These are phyloP conservation scores for Diabrotica undecimpunctata DNA, from an alignment of 1,140 invertebrate genomes.

Conservation along the genomic window DNA sequence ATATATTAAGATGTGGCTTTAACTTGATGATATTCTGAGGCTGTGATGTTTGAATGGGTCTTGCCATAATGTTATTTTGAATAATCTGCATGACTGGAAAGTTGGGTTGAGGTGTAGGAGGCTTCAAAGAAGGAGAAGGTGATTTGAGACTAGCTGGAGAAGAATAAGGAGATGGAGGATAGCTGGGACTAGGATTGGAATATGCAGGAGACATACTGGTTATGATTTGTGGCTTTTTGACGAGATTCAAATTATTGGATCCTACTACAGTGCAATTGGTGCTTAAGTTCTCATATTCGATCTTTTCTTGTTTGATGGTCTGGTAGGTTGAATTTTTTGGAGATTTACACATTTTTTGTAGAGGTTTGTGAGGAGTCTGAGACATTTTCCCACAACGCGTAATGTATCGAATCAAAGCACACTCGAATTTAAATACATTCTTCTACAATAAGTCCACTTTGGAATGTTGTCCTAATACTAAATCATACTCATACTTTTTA, in stretches of 20 bases:
- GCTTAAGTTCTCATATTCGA: conserved; percentile 45
- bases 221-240: conserved; percentile 45
- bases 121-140: conserved; percentile 42
- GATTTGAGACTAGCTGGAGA: conserved; percentile 45
- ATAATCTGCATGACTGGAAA: conserved; percentile 47
- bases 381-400: conserved; percentile 44
- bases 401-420: conserved; percentile 28
- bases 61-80: conserved; percentile 40
- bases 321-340: conserved; percentile 41
- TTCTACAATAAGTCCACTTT: conserved; percentile 22
- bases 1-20: conserved; percentile 47
- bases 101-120: conserved; percentile 43
- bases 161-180: conserved; percentile 43
- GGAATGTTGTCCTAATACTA: conserved; percentile 27
- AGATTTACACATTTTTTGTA: conserved; percentile 48
- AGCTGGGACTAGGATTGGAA: conserved; percentile 43
- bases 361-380: conserved; percentile 41
- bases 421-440: conserved; percentile 29
- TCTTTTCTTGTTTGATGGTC: conserved; percentile 38
- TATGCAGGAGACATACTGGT: conserved; percentile 44
- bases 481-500: not conserved
- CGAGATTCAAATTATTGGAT: conserved; percentile 46
- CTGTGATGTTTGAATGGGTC: conserved; percentile 39
- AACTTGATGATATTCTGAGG: conserved; percentile 45
- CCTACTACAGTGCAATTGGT: conserved; percentile 47